phyloP scores from a whole-genome alignment of 2,113 vertebrate genomes.

The Semnornis frantzii region DNA sequence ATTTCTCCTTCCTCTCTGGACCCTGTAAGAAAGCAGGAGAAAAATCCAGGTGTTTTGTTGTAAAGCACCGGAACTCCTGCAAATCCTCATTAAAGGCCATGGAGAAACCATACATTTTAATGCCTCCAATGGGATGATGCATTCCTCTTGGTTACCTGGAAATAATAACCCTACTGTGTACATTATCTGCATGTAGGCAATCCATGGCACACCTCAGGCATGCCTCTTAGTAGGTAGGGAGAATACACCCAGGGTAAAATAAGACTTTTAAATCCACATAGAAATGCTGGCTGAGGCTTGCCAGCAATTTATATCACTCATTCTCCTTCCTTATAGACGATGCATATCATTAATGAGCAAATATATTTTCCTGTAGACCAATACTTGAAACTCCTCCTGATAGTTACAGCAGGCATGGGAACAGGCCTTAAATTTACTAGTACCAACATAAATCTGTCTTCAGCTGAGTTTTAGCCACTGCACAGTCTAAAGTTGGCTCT shows the following conservation, averaged over 20 bases:
- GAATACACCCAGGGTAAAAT: not conserved
- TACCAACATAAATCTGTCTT: slow-evolving; percentile 38
- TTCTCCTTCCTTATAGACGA: not conserved
- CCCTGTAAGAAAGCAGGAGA: not conserved
- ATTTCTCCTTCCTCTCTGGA: not conserved
- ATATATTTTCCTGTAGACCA: not conserved
- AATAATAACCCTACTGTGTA: slow-evolving; percentile 28
- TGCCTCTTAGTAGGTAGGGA: not conserved
- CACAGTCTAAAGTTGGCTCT: slow-evolving; percentile 22
- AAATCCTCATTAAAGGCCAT: slow-evolving; percentile 29
- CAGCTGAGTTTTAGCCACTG: not conserved
- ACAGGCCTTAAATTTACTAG: not conserved
- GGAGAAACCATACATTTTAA: slow-evolving; percentile 45
- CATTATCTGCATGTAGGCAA: not conserved
- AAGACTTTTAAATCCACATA: not conserved
- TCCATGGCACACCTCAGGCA: not conserved
- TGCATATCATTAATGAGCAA: not conserved
- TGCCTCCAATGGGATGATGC: slow-evolving; percentile 15
- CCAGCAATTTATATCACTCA: not conserved
- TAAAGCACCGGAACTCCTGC: not conserved
- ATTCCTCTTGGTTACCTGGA: not conserved
- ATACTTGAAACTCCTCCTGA: not conserved
- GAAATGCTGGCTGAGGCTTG: not conserved
- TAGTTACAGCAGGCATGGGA: not conserved
- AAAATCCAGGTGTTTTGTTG: slow-evolving; percentile 19